phyloP scores from a whole-genome alignment of 2,797 vertebrate species.

The Danio albolineatus region DNA sequence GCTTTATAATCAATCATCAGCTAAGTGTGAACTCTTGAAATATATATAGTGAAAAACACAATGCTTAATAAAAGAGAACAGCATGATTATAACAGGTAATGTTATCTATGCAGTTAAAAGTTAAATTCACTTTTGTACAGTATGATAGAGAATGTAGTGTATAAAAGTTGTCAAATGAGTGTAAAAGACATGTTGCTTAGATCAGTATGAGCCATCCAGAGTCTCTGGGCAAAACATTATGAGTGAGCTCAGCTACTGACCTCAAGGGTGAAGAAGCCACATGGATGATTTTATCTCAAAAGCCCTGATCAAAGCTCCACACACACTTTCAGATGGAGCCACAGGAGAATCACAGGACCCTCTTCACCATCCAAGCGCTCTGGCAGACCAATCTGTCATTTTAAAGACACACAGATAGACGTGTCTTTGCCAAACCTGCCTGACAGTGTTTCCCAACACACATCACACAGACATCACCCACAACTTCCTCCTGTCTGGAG shows the following conservation, averaged over 20 bases:
- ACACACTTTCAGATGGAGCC: conserved; percentile 28
- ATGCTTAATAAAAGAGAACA: no score
- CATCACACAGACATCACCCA: conserved; percentile 47
- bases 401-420: conserved; percentile 10
- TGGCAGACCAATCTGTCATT: conserved; percentile 2
- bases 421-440: conserved; percentile 34
- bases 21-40: no score
- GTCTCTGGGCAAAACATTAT: conserved; percentile 14
- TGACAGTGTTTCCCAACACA: conserved; percentile 6
- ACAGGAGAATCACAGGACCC: conserved; percentile 29
- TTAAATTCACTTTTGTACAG: not conserved
- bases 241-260: conserved; percentile 8
- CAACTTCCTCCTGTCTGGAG: conserved; percentile 19
- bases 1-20: no score
- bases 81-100: not conserved
- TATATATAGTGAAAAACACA: no score
- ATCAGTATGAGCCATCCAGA: not conserved
- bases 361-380: conserved; percentile 26
- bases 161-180: not conserved
- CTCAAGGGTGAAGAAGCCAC: conserved; percentile 4
- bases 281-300: conserved; percentile 34
- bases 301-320: conserved; percentile 34
- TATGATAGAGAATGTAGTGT: not conserved
- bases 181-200: not conserved
- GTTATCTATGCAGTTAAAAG: not conserved